These are phyloP conservation scores for Eurytoma californica DNA, from an alignment of 2,888 invertebrate species.

Conservation along the genomic window DNA sequence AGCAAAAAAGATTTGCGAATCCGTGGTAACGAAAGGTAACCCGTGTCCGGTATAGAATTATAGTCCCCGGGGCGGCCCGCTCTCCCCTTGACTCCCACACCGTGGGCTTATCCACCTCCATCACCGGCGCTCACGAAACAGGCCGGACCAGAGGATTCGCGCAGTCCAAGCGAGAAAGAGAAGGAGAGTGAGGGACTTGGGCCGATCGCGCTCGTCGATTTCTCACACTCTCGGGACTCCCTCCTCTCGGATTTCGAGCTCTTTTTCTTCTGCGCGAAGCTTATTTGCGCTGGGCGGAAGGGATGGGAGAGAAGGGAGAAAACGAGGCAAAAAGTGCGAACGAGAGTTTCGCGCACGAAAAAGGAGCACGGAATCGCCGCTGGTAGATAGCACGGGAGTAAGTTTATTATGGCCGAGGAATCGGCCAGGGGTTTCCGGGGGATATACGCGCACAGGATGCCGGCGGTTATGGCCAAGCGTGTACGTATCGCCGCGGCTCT, in stretches of 20 bases:
- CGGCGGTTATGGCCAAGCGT: slow-evolving; percentile 18
- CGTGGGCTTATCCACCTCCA: slow-evolving; percentile 69
- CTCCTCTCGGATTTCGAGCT: slow-evolving; percentile 56
- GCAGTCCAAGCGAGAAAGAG: slow-evolving; percentile 58
- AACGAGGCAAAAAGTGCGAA: slow-evolving; percentile 42
- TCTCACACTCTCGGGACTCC: slow-evolving; percentile 65
- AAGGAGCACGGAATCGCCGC: slow-evolving; percentile 14
- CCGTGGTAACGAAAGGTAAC: slow-evolving; percentile 31
- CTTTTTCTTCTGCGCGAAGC: slow-evolving; percentile 50
- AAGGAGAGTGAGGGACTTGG: slow-evolving; percentile 40
- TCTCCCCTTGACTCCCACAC: slow-evolving; percentile 60
- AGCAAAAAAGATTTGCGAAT: slow-evolving; percentile 21
- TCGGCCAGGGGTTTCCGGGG: background rate
- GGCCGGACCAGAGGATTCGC: slow-evolving; percentile 54
- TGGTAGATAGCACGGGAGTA: slow-evolving; percentile 12
- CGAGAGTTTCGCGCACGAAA: slow-evolving; percentile 2
- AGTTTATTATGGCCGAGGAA: slow-evolving; percentile 43
- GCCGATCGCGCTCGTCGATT: slow-evolving; percentile 74
- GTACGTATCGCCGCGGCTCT: slow-evolving; percentile 18
- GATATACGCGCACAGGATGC: background rate
- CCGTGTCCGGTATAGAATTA: slow-evolving; percentile 56
- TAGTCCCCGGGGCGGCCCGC: slow-evolving; percentile 58
- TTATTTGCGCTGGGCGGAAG: slow-evolving; percentile 27
- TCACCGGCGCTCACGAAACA: slow-evolving; percentile 63
- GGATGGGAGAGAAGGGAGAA: slow-evolving; percentile 1